Evolutionary conservation across 2,888 invertebrate species (phyloP).

Genomic region (Amphipyra tragopoginis): DNA sequence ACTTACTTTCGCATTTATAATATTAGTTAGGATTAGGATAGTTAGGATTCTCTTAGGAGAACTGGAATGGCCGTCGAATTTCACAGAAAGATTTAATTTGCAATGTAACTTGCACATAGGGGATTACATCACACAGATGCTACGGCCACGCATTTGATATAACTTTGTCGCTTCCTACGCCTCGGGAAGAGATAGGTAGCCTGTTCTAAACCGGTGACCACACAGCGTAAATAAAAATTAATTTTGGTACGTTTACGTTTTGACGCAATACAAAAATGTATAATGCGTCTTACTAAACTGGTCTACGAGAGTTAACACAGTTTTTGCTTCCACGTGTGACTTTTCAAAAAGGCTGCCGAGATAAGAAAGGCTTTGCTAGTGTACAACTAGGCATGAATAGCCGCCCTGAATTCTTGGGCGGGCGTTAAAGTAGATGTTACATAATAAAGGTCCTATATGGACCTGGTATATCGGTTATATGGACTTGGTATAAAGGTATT

Average conservation of each 20-base stretch:
- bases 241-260: no score
- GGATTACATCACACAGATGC: background rate
- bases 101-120: background rate
- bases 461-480: background rate
- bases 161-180: background rate
- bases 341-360: conserved; percentile 15
- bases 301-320: no score
- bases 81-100: background rate
- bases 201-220: background rate
- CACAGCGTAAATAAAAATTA: no score
- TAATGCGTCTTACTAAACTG: no score
- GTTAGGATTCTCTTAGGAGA: no score
- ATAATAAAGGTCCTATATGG: conserved; percentile 2
- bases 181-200: background rate
- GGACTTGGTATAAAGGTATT: no score
- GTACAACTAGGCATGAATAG: conserved; percentile 1
- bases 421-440: background rate
- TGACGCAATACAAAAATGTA: no score
- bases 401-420: conserved; percentile 1
- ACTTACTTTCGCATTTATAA: no score
- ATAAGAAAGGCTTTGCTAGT: conserved; percentile 9
- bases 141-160: background rate
- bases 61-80: no score
- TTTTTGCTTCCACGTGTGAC: conserved; percentile 1
- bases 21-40: no score